phyloP scores from a whole-genome alignment of 2,113 vertebrate species.

The Aviceda subcristata region DNA sequence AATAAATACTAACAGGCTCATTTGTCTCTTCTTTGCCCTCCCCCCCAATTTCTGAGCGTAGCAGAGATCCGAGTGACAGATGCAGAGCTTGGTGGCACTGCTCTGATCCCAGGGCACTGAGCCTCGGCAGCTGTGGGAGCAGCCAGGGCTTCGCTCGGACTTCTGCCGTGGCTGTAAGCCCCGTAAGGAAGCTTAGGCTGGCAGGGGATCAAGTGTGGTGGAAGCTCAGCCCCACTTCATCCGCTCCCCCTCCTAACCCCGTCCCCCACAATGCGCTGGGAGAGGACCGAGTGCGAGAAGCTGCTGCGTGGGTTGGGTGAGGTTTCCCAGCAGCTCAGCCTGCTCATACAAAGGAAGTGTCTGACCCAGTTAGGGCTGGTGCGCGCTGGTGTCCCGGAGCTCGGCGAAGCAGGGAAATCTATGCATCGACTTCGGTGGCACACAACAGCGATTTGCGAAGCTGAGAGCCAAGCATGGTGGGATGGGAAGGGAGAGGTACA shows the following conservation, averaged over 20 bases:
- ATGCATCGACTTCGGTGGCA: not conserved
- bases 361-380: not conserved
- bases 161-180: not conserved
- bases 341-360: not conserved
- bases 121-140: not conserved
- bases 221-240: not conserved
- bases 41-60: not conserved
- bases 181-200: constrained; percentile 26
- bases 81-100: not conserved
- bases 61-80: not conserved
- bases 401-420: not conserved
- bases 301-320: accelerated
- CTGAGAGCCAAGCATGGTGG: not conserved
- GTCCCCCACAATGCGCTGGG: not conserved
- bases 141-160: not conserved
- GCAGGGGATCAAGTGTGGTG: not conserved
- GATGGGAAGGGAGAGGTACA: not conserved
- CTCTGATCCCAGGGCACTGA: not conserved
- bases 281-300: not conserved
- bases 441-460: accelerated
- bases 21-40: not conserved
- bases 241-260: not conserved
- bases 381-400: accelerated
- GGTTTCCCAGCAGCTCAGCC: not conserved
- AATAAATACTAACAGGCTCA: constrained; percentile 50